Evolutionary conservation across 2,888 invertebrate genomes (phyloP).

Genomic region (Campaea margaritaria): DNA sequence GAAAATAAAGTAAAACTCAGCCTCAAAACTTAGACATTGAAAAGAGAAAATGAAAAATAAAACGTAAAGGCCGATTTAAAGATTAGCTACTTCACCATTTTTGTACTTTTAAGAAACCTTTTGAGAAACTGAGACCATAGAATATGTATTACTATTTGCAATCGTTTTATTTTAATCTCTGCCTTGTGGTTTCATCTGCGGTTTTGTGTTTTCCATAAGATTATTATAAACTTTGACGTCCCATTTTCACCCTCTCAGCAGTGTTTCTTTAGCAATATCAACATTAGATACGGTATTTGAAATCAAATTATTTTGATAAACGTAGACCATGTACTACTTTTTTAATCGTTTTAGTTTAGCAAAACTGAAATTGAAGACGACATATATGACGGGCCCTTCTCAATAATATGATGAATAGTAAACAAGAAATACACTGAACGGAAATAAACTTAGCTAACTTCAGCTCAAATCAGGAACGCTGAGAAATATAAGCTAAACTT

Average conservation of each 20-base stretch:
- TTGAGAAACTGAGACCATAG: too few relatives aligned
- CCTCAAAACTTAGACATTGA: slow-evolving; percentile 18
- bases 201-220: too few relatives aligned
- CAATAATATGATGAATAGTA: slow-evolving; percentile 75
- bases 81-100: slow-evolving; percentile 13
- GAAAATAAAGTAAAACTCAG: slow-evolving; percentile 28
- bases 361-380: slow-evolving; percentile 64
- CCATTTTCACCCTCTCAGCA: too few relatives aligned
- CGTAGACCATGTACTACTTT: slow-evolving; percentile 2
- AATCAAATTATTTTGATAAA: too few relatives aligned
- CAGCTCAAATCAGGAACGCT: slow-evolving; percentile 59
- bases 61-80: slow-evolving; percentile 5
- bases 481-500: slow-evolving; percentile 62
- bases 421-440: slow-evolving; percentile 71
- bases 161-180: too few relatives aligned
- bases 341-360: slow-evolving; percentile 46
- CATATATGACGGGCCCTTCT: slow-evolving; percentile 61
- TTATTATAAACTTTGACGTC: too few relatives aligned
- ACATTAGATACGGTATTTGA: too few relatives aligned
- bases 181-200: too few relatives aligned
- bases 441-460: slow-evolving; percentile 71
- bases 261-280: too few relatives aligned
- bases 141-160: too few relatives aligned
- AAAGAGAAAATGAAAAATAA: slow-evolving; percentile 16
- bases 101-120: background rate